Percentiles rank a stretch among this genome's conserved stretches.
Conservation (phyloP, 1,140 invertebrate genomes). For the Physella acuta region DNA sequence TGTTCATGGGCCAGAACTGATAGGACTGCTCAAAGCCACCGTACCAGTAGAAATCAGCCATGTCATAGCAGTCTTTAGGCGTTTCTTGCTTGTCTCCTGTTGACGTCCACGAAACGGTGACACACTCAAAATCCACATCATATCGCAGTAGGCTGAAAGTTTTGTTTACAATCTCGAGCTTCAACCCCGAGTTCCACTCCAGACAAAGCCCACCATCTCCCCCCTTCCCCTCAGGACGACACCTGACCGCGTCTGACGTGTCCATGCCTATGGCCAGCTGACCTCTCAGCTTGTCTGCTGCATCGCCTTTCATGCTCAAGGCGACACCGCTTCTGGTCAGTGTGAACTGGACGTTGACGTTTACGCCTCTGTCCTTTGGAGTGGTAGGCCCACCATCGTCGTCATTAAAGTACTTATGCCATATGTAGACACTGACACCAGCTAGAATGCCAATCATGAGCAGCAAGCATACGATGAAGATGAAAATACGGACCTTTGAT, state of each 20-base stretch:
- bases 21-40: constrained; percentile 55
- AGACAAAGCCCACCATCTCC: not conserved
- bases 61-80: constrained; percentile 43
- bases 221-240: not conserved
- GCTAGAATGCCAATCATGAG: not conserved
- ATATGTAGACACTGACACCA: not conserved
- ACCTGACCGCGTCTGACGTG: not conserved
- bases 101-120: not conserved
- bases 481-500: not conserved
- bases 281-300: not conserved
- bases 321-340: not conserved
- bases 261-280: not conserved
- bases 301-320: not conserved
- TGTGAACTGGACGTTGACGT: no score
- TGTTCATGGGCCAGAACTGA: constrained; percentile 18
- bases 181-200: not conserved
- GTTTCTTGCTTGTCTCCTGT: not conserved
- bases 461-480: not conserved
- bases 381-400: not conserved
- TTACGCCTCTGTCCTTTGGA: not conserved
- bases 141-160: not conserved
- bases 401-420: not conserved
- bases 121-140: not conserved
- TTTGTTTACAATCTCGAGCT: not conserved
- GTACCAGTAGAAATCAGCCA: constrained; percentile 45